A percentile compares a stretch with the other conserved stretches of the same genome.
These are phyloP conservation scores for Cyphomyrus plagiostoma DNA, from an alignment of 2,113 vertebrate genomes.

Conservation along the genomic window DNA sequence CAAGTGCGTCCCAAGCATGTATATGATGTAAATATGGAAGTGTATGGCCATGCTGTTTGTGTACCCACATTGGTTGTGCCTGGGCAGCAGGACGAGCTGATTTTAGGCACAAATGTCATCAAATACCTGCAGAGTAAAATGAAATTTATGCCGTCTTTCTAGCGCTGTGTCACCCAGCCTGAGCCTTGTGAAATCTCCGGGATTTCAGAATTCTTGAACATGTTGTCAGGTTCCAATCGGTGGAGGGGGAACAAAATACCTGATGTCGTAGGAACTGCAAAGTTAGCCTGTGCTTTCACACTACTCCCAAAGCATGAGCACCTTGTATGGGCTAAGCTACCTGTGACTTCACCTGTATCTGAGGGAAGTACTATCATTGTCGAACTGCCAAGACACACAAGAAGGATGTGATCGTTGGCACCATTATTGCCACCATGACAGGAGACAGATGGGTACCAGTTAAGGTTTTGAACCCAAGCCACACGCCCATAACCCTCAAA, in stretches of 20 bases:
- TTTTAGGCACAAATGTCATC: neutral
- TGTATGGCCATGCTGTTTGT: too few relatives aligned
- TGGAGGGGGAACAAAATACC: slow-evolving; percentile 14
- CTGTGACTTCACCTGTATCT: neutral
- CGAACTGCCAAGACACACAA: neutral
- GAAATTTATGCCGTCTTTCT: neutral
- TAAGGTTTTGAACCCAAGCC: neutral
- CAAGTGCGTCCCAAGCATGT: neutral
- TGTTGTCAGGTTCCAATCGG: slow-evolving; percentile 13
- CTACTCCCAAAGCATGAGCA: slow-evolving; percentile 24
- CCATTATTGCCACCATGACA: slow-evolving; percentile 19
- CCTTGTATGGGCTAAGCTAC: slow-evolving; percentile 19
- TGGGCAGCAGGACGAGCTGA: neutral
- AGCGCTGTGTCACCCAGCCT: neutral
- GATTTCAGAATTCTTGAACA: neutral
- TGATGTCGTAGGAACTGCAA: neutral
- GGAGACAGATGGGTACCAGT: slow-evolving; percentile 36
- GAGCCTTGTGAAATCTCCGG: too few relatives aligned
- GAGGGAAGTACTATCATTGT: neutral
- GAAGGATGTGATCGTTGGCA: slow-evolving; percentile 4
- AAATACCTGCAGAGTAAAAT: neutral
- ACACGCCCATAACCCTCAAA: slow-evolving; percentile 22
- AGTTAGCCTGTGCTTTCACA: neutral
- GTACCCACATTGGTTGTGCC: too few relatives aligned
- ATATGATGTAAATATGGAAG: too few relatives aligned